Percentiles rank a stretch among this genome's conserved stretches.
These are phyloP conservation scores for Acipenser oxyrinchus DNA, from an alignment of 2,797 vertebrate genomes.

Conservation along the genomic window DNA sequence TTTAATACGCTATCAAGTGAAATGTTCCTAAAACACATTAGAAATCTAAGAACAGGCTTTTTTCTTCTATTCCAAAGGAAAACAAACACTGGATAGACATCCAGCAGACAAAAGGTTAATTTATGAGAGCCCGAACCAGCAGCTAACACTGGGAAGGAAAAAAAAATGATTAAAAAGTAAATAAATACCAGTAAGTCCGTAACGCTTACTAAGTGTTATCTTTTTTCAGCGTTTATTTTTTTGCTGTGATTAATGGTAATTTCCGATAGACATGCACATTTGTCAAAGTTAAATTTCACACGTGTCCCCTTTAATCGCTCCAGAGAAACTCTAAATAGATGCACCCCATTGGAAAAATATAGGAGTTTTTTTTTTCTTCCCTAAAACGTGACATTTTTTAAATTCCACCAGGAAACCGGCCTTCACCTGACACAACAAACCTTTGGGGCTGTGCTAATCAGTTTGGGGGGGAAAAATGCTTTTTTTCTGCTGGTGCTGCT, in stretches of 20 bases:
- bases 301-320: not conserved
- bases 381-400: too few relatives aligned
- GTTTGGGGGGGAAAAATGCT: too few relatives aligned
- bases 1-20: too few relatives aligned
- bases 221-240: conserved; percentile 7
- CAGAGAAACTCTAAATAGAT: not conserved
- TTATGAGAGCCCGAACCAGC: not conserved
- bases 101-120: not conserved
- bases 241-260: conserved; percentile 8
- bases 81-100: not conserved
- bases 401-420: not conserved
- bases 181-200: not conserved
- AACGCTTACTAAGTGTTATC: conserved; percentile 6
- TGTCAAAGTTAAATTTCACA: conserved; percentile 6
- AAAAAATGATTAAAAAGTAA: not conserved
- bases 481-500: too few relatives aligned
- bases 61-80: not conserved
- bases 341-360: too few relatives aligned
- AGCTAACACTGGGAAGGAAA: not conserved
- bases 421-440: not conserved
- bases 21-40: too few relatives aligned
- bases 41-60: too few relatives aligned
- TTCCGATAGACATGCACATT: not conserved
- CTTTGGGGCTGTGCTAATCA: not conserved
- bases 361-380: too few relatives aligned